Conservation (phyloP, 2,888 invertebrate genomes). For the Pterostichus niger region DNA sequence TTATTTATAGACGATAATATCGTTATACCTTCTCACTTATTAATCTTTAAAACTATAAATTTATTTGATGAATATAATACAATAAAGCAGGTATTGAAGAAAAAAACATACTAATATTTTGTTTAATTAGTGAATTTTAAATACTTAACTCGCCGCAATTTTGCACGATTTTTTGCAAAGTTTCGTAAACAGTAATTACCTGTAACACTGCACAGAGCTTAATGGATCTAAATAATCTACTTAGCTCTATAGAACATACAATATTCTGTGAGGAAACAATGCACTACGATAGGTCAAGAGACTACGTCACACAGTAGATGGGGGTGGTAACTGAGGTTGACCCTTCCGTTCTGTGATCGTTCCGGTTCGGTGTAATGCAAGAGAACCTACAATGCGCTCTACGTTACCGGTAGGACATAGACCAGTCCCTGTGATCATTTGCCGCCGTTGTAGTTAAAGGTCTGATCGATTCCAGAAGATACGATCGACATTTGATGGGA, state of each 20-base stretch:
- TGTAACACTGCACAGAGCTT: not conserved
- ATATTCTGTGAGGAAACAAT: conserved; percentile 36
- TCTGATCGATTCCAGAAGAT: conserved; percentile 42
- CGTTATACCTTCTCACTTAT: too few species aligned
- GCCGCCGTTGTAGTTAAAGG: conserved; percentile 35
- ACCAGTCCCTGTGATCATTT: conserved; percentile 20
- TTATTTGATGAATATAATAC: too few species aligned
- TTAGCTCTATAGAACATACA: conserved; percentile 9
- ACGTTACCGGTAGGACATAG: not conserved
- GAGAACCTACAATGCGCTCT: not conserved
- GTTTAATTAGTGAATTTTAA: too few species aligned
- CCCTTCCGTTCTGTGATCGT: conserved; percentile 28
- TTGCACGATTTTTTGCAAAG: not conserved
- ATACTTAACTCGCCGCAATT: too few species aligned
- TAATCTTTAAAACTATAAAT: too few species aligned
- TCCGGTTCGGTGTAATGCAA: conserved; percentile 25
- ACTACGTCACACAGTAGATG: not conserved
- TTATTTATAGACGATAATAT: too few species aligned
- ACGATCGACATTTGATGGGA: conserved; percentile 46
- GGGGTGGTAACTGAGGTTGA: conserved; percentile 11
- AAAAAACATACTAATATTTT: too few species aligned
- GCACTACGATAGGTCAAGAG: conserved; percentile 37
- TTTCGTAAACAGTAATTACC: not conserved
- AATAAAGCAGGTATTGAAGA: too few species aligned
- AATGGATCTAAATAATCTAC: conserved; percentile 44